Evolutionary conservation across 2,797 vertebrate genomes (phyloP), one percentile per base, ranked within the genome.

Genomic region (Molossus molossus): DNA sequence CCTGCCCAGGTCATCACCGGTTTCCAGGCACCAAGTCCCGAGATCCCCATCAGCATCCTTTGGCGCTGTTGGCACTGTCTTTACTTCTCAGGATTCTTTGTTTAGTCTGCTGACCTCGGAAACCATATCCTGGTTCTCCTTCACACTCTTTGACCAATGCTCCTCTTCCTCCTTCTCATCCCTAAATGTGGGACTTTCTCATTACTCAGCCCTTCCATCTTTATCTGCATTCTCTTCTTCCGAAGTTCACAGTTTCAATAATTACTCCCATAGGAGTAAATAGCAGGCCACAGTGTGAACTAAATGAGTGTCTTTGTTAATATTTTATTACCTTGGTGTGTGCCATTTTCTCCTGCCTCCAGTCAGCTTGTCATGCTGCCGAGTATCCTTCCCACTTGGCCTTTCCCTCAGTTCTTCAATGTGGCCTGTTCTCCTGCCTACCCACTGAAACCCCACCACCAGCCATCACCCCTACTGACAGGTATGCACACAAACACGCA

Each of bases 181-280:
- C 13, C 18, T 55, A 69, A 60, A 58, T n/a, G 9, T n/a, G 21
- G 25, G 29, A 80, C 6, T 64, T 79, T 90, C 64, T 83, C n/a
- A 55, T 17, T 11, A 1, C 29, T 69, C 45, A 92, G 40, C 1
- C 18, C 27, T 84, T 91, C 40, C 62, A n/a, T 62, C 27, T 60
- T 48, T 45, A 33, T 62, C 50, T 64, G 33, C 6, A 29, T 29
- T 45, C 15, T 53, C 27, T 67, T 89, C 65, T 67, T 83, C 25
- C 55, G 10, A 91, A 70, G 94, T 48, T 76, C 69, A 92, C 13
- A 45, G 33, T 72, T 55, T 76, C 29, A 81, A 25, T 76, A 76
- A 62, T 40, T 65, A 81, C 0, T 29, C 55, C 70, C 37, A 70
- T 2, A 48, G n/a, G 29, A 81, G n/a, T 48, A 20, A 62, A 69